Evolutionary conservation across 2,113 vertebrate genomes (phyloP).

Genomic region (Murina feae): DNA sequence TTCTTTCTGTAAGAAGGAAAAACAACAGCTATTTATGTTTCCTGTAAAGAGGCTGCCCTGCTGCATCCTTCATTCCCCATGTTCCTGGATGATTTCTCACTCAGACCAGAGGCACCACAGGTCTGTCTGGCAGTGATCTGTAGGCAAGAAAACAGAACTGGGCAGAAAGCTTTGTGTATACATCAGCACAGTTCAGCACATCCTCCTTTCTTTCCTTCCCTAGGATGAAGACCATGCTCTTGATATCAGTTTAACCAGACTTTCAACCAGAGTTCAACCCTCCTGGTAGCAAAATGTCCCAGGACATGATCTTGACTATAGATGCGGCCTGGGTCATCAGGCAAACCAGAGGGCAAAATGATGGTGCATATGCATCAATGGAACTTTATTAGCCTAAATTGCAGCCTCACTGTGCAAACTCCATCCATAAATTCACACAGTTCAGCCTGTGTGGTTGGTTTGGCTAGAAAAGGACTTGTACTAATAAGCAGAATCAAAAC

Average conservation of each 20-base stretch:
- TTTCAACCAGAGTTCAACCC: rapidly evolving
- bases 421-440: rapidly evolving
- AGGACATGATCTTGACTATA: background rate
- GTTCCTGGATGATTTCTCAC: background rate
- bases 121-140: background rate
- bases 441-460: rapidly evolving
- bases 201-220: background rate
- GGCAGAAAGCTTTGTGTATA: rapidly evolving
- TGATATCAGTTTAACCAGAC: no score
- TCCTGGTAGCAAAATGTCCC: background rate
- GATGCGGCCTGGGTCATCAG: background rate
- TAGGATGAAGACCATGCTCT: background rate
- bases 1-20: background rate
- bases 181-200: rapidly evolving
- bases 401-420: rapidly evolving
- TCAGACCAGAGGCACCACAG: background rate
- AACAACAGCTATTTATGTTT: background rate
- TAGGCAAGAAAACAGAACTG: background rate
- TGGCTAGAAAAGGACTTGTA: background rate
- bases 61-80: background rate
- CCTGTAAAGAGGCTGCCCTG: background rate
- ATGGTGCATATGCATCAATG: rapidly evolving
- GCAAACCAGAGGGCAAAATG: rapidly evolving
- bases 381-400: rapidly evolving
- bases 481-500: no score